phyloP scores from a whole-genome alignment of 2,797 vertebrate genomes.

The Bryconaethiops microstoma region DNA sequence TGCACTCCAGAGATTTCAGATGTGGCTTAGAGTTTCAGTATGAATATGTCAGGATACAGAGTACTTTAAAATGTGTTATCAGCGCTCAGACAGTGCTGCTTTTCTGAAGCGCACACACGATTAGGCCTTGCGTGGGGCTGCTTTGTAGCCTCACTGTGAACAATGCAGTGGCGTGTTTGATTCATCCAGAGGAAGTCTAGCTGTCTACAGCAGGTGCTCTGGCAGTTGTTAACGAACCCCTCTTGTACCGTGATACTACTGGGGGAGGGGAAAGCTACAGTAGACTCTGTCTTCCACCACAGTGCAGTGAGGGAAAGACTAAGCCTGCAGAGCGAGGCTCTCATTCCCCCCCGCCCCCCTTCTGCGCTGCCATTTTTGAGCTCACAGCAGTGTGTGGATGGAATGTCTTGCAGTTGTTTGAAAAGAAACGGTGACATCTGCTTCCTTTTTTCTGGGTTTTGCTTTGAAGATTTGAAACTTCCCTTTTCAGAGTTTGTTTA shows the following conservation, averaged over 20 bases:
- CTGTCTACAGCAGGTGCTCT: conserved; percentile 49
- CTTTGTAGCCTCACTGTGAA: conserved; percentile 25
- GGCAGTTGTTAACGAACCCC: conserved; percentile 54
- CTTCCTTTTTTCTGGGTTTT: conserved; percentile 37
- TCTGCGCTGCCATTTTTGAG: conserved; percentile 28
- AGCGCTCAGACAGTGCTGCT: neutral
- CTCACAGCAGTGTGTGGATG: conserved; percentile 35
- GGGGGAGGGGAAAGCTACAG: conserved; percentile 36
- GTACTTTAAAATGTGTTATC: neutral
- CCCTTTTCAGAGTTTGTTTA: conserved; percentile 22
- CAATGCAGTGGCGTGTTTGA: conserved; percentile 30
- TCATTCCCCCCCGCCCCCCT: neutral
- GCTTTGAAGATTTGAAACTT: conserved; percentile 24
- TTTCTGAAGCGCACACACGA: neutral
- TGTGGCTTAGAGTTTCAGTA: neutral
- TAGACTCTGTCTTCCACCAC: conserved; percentile 4
- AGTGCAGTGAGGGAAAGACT: conserved; percentile 1
- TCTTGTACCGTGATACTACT: conserved; percentile 12
- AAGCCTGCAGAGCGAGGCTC: neutral
- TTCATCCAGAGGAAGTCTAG: conserved; percentile 44
- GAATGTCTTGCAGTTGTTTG: conserved; percentile 41
- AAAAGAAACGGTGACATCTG: conserved; percentile 49
- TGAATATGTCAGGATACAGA: no score
- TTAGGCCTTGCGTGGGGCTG: conserved; percentile 9
- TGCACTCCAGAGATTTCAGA: no score